A percentile compares a stretch with the other conserved stretches of the same genome.
phyloP scores from a whole-genome alignment of 2,797 vertebrate species.

The Lepidocolaptes lacrymiger region DNA sequence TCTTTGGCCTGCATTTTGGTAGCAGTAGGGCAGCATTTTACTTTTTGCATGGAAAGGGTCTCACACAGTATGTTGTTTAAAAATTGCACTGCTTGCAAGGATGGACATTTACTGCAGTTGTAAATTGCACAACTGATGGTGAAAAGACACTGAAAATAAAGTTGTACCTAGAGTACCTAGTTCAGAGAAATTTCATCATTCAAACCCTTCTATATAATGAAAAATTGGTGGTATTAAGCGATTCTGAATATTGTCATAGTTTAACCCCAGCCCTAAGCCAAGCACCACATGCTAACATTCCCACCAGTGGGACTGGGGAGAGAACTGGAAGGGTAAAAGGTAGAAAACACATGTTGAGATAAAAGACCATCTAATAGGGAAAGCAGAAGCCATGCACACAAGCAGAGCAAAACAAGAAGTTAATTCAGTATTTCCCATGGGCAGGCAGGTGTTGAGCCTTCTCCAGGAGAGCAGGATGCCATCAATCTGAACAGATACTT shows the following conservation, averaged over 20 bases:
- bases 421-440: not conserved
- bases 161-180: not conserved
- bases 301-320: fast-evolving
- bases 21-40: not conserved
- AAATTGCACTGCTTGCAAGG: not conserved
- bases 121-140: not conserved
- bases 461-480: not conserved
- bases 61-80: not conserved
- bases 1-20: not conserved
- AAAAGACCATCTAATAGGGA: not conserved
- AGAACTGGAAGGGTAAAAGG: not conserved
- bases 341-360: not conserved
- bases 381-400: not conserved
- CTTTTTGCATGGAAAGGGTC: not conserved
- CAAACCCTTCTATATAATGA: not conserved
- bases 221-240: not conserved
- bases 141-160: not conserved
- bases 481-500: fast-evolving
- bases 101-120: not conserved
- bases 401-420: not conserved
- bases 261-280: not conserved
- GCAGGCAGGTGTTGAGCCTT: not conserved
- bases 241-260: not conserved
- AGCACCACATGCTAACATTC: not conserved
- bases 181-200: not conserved